Percentiles rank a stretch among this genome's conserved stretches.
phyloP scores from a whole-genome alignment of 1,140 invertebrate genomes.

The Drosophila pandora region DNA sequence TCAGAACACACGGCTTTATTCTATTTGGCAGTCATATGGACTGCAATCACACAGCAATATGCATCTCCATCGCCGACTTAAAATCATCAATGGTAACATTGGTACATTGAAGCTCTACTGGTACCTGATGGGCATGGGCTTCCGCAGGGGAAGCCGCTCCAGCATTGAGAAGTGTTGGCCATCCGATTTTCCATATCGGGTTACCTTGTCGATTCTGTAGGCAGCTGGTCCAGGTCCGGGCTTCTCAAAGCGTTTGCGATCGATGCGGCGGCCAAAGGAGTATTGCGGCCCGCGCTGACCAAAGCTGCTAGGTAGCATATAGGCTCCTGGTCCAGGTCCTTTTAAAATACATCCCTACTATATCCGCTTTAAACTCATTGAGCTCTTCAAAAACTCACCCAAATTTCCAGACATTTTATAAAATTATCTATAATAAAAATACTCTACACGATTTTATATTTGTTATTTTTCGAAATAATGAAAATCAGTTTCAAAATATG shows the following conservation, averaged over 20 bases:
- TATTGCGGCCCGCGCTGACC: conserved; percentile 20
- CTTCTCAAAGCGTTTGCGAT: background rate
- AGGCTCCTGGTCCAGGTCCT: conserved; percentile 47
- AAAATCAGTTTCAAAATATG: background rate
- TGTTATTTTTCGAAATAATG: background rate
- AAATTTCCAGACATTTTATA: conserved; percentile 12
- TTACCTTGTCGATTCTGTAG: conserved; percentile 37
- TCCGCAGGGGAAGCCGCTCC: conserved; percentile 9
- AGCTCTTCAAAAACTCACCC: conserved; percentile 1
- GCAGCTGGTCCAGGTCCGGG: conserved; percentile 41
- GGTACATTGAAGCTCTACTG: background rate
- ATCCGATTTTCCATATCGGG: conserved; percentile 29
- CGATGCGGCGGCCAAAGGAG: conserved; percentile 27
- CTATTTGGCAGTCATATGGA: conserved; percentile 1
- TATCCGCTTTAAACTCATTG: no score
- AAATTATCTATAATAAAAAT: background rate
- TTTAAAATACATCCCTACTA: no score
- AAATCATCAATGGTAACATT: background rate
- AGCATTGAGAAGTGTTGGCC: conserved; percentile 24
- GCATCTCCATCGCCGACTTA: background rate
- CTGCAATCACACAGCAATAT: background rate
- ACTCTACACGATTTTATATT: background rate
- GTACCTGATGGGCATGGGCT: background rate
- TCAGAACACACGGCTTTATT: conserved; percentile 2
- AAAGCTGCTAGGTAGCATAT: conserved; percentile 36